Evolutionary conservation across 2,113 vertebrate genomes (phyloP).

Genomic region (Acrocephalus arundinaceus): DNA sequence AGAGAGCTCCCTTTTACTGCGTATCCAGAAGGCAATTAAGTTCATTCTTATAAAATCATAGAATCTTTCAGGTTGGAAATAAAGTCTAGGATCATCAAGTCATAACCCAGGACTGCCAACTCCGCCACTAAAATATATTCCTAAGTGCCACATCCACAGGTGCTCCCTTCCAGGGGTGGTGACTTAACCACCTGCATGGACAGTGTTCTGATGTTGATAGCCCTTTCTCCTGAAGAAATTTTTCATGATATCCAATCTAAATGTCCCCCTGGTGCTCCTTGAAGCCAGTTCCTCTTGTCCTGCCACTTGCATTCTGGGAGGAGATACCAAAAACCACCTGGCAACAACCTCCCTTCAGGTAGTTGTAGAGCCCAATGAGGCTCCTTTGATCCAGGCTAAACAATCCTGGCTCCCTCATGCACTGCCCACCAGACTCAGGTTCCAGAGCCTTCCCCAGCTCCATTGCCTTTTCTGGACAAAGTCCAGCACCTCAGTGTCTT

Average conservation of each 20-base stretch:
- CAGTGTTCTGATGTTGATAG: background rate
- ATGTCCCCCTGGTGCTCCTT: background rate
- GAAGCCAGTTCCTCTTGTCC: background rate
- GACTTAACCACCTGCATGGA: background rate
- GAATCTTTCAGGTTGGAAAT: background rate
- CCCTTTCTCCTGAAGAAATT: background rate
- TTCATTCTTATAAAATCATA: background rate
- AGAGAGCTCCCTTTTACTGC: background rate
- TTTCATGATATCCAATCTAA: background rate
- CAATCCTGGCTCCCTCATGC: background rate
- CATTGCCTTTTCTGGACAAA: rapidly evolving
- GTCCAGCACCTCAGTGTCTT: background rate
- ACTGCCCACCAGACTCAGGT: background rate
- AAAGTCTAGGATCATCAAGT: rapidly evolving
- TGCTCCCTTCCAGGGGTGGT: background rate
- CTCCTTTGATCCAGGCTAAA: background rate
- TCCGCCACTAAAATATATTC: background rate
- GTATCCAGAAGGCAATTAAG: background rate
- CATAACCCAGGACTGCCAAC: background rate
- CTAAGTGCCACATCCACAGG: background rate
- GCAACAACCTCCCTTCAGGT: background rate
- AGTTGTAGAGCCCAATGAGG: too few species aligned
- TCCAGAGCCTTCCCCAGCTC: background rate
- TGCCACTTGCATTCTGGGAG: background rate
- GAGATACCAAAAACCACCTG: background rate